Conservation (phyloP, 2,888 invertebrate species). For the Chesias legatella region DNA sequence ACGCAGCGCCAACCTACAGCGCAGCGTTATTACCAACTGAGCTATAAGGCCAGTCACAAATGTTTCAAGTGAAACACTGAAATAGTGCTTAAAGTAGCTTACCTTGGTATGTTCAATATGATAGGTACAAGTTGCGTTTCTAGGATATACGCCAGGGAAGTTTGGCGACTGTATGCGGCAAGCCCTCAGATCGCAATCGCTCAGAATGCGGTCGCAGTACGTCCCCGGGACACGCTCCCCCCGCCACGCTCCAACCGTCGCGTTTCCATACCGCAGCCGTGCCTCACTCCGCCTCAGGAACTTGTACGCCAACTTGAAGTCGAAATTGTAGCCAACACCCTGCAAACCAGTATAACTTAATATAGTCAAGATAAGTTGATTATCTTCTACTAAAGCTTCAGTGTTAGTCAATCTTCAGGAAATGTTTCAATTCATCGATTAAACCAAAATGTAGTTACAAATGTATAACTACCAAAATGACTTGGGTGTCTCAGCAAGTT, state of each 20-base stretch:
- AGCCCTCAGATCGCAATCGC: constrained; percentile 85
- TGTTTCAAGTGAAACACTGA: too few species aligned
- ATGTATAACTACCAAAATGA: too few species aligned
- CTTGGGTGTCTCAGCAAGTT: too few species aligned
- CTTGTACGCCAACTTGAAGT: constrained; percentile 92
- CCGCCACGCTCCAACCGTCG: constrained; percentile 85
- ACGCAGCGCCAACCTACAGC: too few species aligned
- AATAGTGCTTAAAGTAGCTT: constrained; percentile 17
- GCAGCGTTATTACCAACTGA: too few species aligned
- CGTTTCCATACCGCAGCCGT: constrained; percentile 87
- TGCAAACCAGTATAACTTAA: constrained; percentile 48
- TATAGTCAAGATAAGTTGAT: constrained; percentile 18
- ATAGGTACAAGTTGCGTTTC: constrained; percentile 92
- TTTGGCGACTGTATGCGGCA: constrained; percentile 93
- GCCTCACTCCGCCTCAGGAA: constrained; percentile 89
- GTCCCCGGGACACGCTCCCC: constrained; percentile 88
- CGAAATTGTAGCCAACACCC: constrained; percentile 89
- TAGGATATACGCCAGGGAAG: constrained; percentile 93
- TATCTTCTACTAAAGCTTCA: too few species aligned
- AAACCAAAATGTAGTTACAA: too few species aligned
- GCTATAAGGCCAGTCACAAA: too few species aligned
- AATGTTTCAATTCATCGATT: too few species aligned
- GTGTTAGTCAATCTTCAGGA: too few species aligned
- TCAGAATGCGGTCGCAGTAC: constrained; percentile 90
- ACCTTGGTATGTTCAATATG: constrained; percentile 83